Conservation (phyloP, 2,797 vertebrate species). For the Pristis pectinata region DNA sequence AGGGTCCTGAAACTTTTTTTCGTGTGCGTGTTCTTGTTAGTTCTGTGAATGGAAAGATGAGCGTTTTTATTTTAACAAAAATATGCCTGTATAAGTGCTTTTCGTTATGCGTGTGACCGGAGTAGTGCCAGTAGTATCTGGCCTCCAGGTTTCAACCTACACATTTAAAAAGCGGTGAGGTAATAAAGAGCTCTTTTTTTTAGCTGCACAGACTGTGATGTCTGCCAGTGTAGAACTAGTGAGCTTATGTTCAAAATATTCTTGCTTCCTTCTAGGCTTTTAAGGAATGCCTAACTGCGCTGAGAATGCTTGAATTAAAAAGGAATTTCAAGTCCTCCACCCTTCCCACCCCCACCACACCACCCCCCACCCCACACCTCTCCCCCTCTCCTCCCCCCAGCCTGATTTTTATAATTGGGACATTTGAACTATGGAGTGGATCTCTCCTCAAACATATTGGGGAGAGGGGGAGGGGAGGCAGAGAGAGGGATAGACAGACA, state of each 20-base stretch:
- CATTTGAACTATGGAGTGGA: neutral
- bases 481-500: slow-evolving; percentile 6
- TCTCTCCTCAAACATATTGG: neutral
- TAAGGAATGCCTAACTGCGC: slow-evolving; percentile 28
- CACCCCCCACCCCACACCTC: neutral
- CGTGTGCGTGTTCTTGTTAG: slow-evolving; percentile 8
- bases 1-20: slow-evolving; percentile 38
- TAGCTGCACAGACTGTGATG: neutral
- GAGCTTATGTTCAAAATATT: slow-evolving; percentile 32
- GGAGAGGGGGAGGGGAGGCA: neutral
- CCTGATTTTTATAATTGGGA: neutral
- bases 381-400: neutral
- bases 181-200: slow-evolving; percentile 1
- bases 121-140: neutral
- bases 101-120: neutral
- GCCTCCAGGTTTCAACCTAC: neutral
- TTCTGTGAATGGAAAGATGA: slow-evolving; percentile 27
- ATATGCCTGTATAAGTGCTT: neutral
- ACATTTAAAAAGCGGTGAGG: slow-evolving; percentile 26
- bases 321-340: neutral
- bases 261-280: slow-evolving; percentile 33
- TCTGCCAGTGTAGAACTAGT: neutral
- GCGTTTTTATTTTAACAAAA: slow-evolving; percentile 6
- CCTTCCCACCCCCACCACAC: neutral
- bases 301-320: slow-evolving; percentile 18